Conservation (phyloP, 2,797 vertebrate genomes). For the Rhinoraja longicauda region DNA sequence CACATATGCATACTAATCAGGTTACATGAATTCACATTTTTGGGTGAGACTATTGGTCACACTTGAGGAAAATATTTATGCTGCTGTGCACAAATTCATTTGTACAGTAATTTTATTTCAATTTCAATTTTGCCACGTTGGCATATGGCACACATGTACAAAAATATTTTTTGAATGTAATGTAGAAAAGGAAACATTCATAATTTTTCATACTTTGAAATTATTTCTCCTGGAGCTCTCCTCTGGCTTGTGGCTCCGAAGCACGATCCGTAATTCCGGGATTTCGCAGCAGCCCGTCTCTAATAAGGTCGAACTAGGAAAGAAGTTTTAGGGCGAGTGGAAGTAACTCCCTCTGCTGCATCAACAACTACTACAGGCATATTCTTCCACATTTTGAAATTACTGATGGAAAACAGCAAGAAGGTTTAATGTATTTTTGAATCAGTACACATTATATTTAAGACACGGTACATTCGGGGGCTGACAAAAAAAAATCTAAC, state of each 20-base stretch:
- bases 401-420: not conserved
- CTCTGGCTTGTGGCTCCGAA: not conserved
- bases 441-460: not conserved
- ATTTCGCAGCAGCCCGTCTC: conserved; percentile 54
- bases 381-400: conserved; percentile 30
- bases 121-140: not conserved
- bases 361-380: conserved; percentile 43
- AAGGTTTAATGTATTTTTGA: conserved; percentile 13
- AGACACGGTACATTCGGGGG: not conserved
- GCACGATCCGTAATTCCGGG: conserved; percentile 50
- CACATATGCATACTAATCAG: not conserved
- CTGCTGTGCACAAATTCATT: not conserved
- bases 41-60: not conserved
- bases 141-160: not conserved
- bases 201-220: not conserved
- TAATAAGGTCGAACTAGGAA: conserved; percentile 59
- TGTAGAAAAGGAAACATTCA: not conserved
- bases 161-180: no score
- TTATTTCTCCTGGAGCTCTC: conserved; percentile 14
- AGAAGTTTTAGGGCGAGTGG: conserved; percentile 53
- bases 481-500: not conserved
- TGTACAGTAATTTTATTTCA: not conserved
- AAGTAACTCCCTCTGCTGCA: conserved; percentile 42
- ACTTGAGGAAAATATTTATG: not conserved
- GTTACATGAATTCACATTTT: not conserved